Evolutionary conservation across 1,140 invertebrate genomes (phyloP).

Genomic region (Yoshiicerus persimilis): DNA sequence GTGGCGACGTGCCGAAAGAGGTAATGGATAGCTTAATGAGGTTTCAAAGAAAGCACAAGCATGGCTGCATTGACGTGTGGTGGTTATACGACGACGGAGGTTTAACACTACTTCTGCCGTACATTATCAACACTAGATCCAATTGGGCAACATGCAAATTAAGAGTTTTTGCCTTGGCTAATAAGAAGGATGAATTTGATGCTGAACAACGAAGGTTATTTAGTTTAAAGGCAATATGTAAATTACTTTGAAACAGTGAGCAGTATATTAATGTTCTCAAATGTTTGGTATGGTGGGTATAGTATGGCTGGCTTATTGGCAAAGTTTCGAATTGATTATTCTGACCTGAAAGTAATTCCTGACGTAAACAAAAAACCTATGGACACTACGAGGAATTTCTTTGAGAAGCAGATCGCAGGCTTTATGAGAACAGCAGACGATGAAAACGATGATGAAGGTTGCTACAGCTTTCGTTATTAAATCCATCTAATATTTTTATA

Average conservation of each 20-base stretch:
- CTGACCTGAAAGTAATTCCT: constrained; percentile 84
- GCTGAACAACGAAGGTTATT: constrained; percentile 89
- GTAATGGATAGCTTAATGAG: constrained; percentile 65
- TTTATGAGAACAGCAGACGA: constrained; percentile 63
- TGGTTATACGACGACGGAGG: constrained; percentile 81
- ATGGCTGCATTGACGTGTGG: constrained; percentile 93
- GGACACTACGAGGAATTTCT: constrained; percentile 73
- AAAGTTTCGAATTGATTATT: constrained; percentile 96
- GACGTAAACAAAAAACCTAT: constrained; percentile 76
- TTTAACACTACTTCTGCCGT: constrained; percentile 78
- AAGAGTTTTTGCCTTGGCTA: constrained; percentile 90
- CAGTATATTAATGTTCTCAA: neutral
- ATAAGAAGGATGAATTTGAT: constrained; percentile 87
- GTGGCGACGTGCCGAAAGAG: constrained; percentile 62
- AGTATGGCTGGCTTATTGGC: constrained; percentile 92
- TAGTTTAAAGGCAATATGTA: no score
- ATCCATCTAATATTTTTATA: constrained; percentile 8
- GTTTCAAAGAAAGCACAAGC: constrained; percentile 66
- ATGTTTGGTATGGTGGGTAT: constrained; percentile 50
- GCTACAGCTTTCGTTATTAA: constrained; percentile 26
- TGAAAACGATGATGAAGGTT: constrained; percentile 56
- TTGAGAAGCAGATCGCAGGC: constrained; percentile 68
- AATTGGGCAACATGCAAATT: constrained; percentile 86
- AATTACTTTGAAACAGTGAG: no score
- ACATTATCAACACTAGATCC: constrained; percentile 83